phyloP scores from a whole-genome alignment of 2,113 vertebrate species.

The Lota lota region DNA sequence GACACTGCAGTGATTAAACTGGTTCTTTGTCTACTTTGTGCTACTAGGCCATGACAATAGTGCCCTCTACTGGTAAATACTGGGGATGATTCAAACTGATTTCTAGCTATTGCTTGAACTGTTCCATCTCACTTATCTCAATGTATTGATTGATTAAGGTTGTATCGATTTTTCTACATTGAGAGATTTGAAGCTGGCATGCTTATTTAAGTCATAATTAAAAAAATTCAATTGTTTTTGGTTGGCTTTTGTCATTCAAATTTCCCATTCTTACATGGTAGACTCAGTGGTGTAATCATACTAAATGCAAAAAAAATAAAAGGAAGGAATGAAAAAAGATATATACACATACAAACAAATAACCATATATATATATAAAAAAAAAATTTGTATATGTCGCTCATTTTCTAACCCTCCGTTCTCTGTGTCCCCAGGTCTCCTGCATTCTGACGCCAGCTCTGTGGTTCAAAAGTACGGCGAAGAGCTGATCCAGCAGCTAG shows the following conservation, averaged over 20 bases:
- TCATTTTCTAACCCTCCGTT: slow-evolving; percentile 14
- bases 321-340: neutral
- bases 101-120: no score
- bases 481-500: slow-evolving; percentile 65
- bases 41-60: slow-evolving; percentile 46
- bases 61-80: slow-evolving; percentile 68
- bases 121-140: no score
- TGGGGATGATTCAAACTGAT: slow-evolving; percentile 14
- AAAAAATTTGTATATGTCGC: neutral
- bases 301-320: neutral
- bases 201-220: no score
- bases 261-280: no score
- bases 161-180: no score
- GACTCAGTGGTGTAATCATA: neutral
- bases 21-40: slow-evolving; percentile 19
- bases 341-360: neutral
- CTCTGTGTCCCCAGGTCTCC: slow-evolving; percentile 54
- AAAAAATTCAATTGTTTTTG: no score
- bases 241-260: no score
- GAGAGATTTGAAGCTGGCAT: no score
- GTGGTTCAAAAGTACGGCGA: slow-evolving; percentile 55
- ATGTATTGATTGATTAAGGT: no score
- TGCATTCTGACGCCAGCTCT: slow-evolving; percentile 51
- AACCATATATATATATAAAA: neutral
- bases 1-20: slow-evolving; percentile 24